Base-by-base conservation (phyloP, 30 jellyfish, hydroid and myxozoan species). In the Turritopsis rubra region DNA sequence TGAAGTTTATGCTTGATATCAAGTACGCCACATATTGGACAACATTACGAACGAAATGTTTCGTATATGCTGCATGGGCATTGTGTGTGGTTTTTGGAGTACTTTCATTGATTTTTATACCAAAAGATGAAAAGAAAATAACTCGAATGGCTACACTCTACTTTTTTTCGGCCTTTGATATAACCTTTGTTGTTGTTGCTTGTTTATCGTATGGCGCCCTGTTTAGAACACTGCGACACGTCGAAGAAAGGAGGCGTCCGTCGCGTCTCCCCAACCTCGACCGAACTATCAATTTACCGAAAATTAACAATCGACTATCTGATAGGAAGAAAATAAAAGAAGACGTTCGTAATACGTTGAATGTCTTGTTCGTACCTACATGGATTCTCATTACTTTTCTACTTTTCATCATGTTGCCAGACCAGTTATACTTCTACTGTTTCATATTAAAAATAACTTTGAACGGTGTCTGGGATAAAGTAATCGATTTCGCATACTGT, bases 1-100 rank as follows among this genome's bases (percentile, higher is more conserved):
- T 68, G 28, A 27, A 68, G 77, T 68, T 68, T 22, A n/a, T 68
- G 4, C 21, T 68, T 0, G 30, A 68, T 27, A 68, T 68, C 28
- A 23, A 68, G 19, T 68, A 68, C 30, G 77, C 77, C 77, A 68
- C 77, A 27, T 68, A 68, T 68, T 68, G 77, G 77, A 68, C 77
- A n/a, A 27, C 28, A 7, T 8, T n/a, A 22, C 77, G 77, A 23
- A 68, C 77, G 19, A 68, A 68, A 68, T 9, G 30, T 22, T 68
- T 27, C 21, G 19, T 68, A n/a, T 23, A 27, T 19, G 30, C 30
- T 1, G 28, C 77, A n/a, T 68, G 77, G 77, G 30, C 30, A 9
- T 9, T 68, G 19, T n/a, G 30, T 68, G 30, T 68, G 19, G 31
- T 68, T 8, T 68, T 68, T 68, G 77, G 77, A 68, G 77, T 68